Conservation (phyloP, 2,113 vertebrate species). For the Gambusia holbrooki region DNA sequence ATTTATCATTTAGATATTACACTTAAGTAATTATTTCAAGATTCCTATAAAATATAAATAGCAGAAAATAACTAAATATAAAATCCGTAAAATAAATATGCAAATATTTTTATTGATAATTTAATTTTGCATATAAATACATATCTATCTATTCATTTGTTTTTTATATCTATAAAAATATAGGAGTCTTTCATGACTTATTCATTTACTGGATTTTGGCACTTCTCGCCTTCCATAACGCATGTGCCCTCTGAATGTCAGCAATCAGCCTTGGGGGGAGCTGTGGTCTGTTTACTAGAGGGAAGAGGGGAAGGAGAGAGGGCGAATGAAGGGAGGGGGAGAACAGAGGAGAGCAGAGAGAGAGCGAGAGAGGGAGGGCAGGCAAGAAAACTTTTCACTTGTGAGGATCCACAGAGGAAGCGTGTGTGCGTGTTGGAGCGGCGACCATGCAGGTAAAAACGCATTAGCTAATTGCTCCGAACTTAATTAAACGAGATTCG, state of each 20-base stretch:
- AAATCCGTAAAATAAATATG: too few relatives aligned
- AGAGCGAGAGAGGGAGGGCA: slow-evolving; percentile 51
- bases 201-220: neutral
- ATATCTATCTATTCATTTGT: neutral
- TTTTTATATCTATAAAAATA: neutral
- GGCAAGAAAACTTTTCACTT: slow-evolving; percentile 84
- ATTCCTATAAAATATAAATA: too few relatives aligned
- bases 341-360: slow-evolving; percentile 52
- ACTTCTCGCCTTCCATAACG: neutral
- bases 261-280: slow-evolving; percentile 82
- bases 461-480: slow-evolving; percentile 81
- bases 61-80: too few relatives aligned
- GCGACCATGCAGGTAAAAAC: slow-evolving; percentile 86
- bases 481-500: slow-evolving; percentile 80
- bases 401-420: slow-evolving; percentile 81
- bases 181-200: too few relatives aligned
- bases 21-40: too few relatives aligned
- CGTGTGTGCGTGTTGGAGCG: slow-evolving; percentile 77
- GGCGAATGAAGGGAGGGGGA: slow-evolving; percentile 71
- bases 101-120: neutral
- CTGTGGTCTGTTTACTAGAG: slow-evolving; percentile 84
- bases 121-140: neutral
- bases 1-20: neutral
- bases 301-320: slow-evolving; percentile 75
- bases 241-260: slow-evolving; percentile 73